phyloP scores from a whole-genome alignment of 2,888 invertebrate genomes.

The Apoderus coryli region DNA sequence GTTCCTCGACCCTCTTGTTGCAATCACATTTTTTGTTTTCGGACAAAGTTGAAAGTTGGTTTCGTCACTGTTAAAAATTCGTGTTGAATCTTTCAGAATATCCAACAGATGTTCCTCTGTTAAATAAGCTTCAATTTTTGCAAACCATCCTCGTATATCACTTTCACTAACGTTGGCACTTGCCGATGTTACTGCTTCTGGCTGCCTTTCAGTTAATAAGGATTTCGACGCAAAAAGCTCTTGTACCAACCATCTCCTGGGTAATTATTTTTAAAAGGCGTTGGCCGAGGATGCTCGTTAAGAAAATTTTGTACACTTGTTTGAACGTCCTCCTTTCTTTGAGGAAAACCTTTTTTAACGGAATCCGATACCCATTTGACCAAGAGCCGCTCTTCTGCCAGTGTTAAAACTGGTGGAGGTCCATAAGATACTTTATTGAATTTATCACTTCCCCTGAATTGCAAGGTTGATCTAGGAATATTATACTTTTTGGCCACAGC shows the following conservation, averaged over 20 bases:
- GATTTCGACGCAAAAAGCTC: conserved; percentile 18
- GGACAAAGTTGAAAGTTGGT: conserved; percentile 21
- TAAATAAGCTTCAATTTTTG: conserved; percentile 16
- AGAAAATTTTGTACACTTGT: conserved; percentile 12
- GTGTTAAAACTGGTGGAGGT: conserved; percentile 9
- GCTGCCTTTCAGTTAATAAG: conserved; percentile 16
- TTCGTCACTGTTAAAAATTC: conserved; percentile 24
- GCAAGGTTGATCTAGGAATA: conserved; percentile 11
- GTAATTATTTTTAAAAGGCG: conserved; percentile 15
- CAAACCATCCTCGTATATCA: conserved; percentile 21
- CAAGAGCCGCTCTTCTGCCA: conserved; percentile 11
- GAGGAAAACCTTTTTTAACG: conserved; percentile 24
- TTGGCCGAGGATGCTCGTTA: conserved; percentile 12
- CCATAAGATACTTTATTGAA: conserved; percentile 7
- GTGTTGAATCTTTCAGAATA: conserved; percentile 18
- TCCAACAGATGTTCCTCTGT: conserved; percentile 13
- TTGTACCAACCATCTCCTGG: conserved; percentile 19
- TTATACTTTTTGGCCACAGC: conserved; percentile 4
- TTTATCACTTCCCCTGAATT: conserved; percentile 10
- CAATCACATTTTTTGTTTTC: conserved; percentile 19
- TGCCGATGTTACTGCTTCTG: conserved; percentile 20
- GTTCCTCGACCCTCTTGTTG: conserved; percentile 20
- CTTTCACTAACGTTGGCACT: conserved; percentile 18
- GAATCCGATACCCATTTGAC: conserved; percentile 22
- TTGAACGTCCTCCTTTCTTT: conserved; percentile 13